Base-by-base conservation (phyloP, 2,113 vertebrate genomes). In the Psophia crepitans region DNA sequence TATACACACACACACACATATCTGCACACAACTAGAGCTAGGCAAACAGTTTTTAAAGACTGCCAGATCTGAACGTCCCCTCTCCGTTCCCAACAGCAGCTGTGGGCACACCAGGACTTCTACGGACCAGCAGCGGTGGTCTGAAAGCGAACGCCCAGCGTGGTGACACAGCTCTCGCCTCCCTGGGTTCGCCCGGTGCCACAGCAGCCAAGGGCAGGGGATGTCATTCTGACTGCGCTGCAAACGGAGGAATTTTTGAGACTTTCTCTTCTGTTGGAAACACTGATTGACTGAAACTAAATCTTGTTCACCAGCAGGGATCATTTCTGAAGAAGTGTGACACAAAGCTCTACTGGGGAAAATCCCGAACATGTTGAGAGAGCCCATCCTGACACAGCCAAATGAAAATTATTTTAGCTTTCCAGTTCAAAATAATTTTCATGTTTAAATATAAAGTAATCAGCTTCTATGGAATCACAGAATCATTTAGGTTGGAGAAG, bases 121-220 rank as follows among this genome's bases (percentile, higher is more conserved):
- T 10, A 14, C 24, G 20, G n/a, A 8, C 28, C 27, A 5, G 11
- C 28, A 33, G 14, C 3, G 4, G 9, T 28, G 24, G 20, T 17
- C n/a, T 12, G 48, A 57, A 39, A 35, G 35, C 11, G 7, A 57
- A 28, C 0, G 1, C 6, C 63, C 26, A 4, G 14, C 1, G 0
- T 4, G 44, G 26, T 54, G 19, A 37, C 24, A 12, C 16, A 22
- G 44, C 12, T 48, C 60, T 73, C 10, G 1, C 28, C 23, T 33
- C 37, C 23, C 17, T 15, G 6, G 20, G 12, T 73, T 64, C 32
- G 6, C 19, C 15, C 35, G 1, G 28, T 37, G 39, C 28, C 0
- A 0, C 33, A 37, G 41, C 71, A 84, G n/a, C 43, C 48, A 46
- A n/a, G 32, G 63, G n/a, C 57, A 63, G 17, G 13, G 30, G 30